Evolutionary conservation across 1,140 invertebrate genomes (phyloP).

Genomic region (Ylistrum balloti): DNA sequence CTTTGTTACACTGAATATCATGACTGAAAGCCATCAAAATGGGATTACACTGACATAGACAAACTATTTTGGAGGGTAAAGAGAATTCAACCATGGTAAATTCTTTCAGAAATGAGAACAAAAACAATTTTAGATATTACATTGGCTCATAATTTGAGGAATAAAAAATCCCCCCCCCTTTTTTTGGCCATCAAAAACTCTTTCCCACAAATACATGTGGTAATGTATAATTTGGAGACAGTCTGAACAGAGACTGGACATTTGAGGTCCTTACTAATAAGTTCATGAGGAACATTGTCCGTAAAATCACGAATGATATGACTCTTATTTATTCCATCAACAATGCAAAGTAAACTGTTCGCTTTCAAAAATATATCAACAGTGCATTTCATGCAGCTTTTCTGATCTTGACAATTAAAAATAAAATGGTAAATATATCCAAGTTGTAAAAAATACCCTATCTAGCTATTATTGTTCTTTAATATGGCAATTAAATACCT

Average conservation of each 20-base stretch:
- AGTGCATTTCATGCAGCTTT: conserved; percentile 33
- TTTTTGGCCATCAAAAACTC: background rate
- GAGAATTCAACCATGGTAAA: too few species aligned
- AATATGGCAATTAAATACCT: too few species aligned
- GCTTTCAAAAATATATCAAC: background rate
- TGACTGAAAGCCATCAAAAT: background rate
- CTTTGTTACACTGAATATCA: background rate
- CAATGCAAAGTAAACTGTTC: background rate
- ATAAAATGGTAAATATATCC: too few species aligned
- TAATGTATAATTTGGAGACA: background rate
- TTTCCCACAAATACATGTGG: background rate
- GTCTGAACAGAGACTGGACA: background rate
- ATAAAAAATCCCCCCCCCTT: too few species aligned
- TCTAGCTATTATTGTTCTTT: too few species aligned
- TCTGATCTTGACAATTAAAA: background rate
- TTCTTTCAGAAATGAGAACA: too few species aligned
- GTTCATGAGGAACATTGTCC: conserved; percentile 19
- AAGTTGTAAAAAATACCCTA: too few species aligned
- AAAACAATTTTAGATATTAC: too few species aligned
- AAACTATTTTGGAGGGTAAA: too few species aligned
- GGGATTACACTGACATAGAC: too few species aligned
- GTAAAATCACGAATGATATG: background rate
- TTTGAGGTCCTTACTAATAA: background rate
- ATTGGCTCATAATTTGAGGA: too few species aligned
- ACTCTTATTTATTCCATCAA: background rate